Evolutionary conservation across 2,888 invertebrate species (phyloP).

Genomic region (Aproaerema taeniolella): DNA sequence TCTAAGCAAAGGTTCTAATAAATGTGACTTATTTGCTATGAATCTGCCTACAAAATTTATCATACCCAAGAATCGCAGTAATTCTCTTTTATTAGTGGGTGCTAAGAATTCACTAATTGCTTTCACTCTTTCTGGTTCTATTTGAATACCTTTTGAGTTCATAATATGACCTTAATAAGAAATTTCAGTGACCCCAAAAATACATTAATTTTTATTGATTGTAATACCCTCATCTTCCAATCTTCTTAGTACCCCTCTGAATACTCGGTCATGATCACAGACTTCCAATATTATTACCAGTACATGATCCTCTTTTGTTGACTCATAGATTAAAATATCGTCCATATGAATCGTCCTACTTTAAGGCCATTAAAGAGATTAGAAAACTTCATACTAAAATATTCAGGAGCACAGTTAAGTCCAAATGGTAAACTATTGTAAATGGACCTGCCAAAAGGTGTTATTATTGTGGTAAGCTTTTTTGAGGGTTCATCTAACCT

Average conservation of each 20-base stretch:
- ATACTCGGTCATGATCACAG: too few relatives aligned
- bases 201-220: slow-evolving; percentile 15
- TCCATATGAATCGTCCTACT: too few relatives aligned
- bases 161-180: slow-evolving; percentile 15
- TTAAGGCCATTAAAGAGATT: too few relatives aligned
- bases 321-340: slow-evolving; percentile 14
- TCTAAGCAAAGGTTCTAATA: slow-evolving; percentile 6
- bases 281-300: too few relatives aligned
- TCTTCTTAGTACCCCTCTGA: slow-evolving; percentile 11
- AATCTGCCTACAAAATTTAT: slow-evolving; percentile 15
- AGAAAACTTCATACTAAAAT: too few relatives aligned
- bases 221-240: slow-evolving; percentile 7
- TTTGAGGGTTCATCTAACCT: too few relatives aligned
- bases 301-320: slow-evolving; percentile 9
- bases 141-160: too few relatives aligned
- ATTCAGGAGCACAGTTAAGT: too few relatives aligned
- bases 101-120: slow-evolving; percentile 10
- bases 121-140: slow-evolving; percentile 10
- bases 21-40: slow-evolving; percentile 10
- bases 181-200: slow-evolving; percentile 13
- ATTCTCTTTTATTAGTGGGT: slow-evolving; percentile 12
- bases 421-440: too few relatives aligned
- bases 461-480: too few relatives aligned
- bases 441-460: too few relatives aligned
- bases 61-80: slow-evolving; percentile 16